These are phyloP conservation scores for Xiphophorus maculatus DNA, from an alignment of 2,113 vertebrate genomes.

Conservation along the genomic window DNA sequence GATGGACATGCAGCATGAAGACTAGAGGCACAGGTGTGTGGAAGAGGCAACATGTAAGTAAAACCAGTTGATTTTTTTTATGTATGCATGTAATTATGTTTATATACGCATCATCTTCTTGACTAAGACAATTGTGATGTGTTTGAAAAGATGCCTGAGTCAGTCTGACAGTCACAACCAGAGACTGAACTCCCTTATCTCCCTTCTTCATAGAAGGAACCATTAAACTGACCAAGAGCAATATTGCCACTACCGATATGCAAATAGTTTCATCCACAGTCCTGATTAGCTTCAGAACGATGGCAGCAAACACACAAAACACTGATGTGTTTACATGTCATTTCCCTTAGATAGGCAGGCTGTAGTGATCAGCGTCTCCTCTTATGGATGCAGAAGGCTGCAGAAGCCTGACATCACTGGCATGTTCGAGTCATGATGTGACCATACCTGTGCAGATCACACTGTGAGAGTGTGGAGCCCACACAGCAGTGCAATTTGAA, in stretches of 20 bases:
- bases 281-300: constrained; percentile 9
- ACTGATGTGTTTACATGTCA: constrained; percentile 27
- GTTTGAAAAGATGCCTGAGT: constrained; percentile 13
- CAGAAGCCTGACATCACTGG: neutral
- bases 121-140: neutral
- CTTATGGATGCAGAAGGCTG: constrained; percentile 43
- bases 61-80: too few species aligned
- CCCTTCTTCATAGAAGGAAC: constrained; percentile 27
- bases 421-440: constrained; percentile 24
- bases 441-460: constrained; percentile 31
- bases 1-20: constrained; percentile 30
- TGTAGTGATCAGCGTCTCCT: constrained; percentile 38
- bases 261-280: constrained; percentile 35
- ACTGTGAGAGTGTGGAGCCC: constrained; percentile 17
- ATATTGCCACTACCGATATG: constrained; percentile 46
- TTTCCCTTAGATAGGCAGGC: constrained; percentile 56
- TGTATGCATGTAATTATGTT: neutral
- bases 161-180: neutral
- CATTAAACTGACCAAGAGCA: constrained; percentile 13
- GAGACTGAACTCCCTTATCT: constrained; percentile 10
- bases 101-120: neutral
- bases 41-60: constrained; percentile 35
- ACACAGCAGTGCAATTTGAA: constrained; percentile 43
- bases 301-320: constrained; percentile 23
- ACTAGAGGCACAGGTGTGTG: constrained; percentile 17